These are phyloP conservation scores for Tenthredo amoena DNA, from an alignment of 2,888 invertebrate genomes.

Conservation along the genomic window DNA sequence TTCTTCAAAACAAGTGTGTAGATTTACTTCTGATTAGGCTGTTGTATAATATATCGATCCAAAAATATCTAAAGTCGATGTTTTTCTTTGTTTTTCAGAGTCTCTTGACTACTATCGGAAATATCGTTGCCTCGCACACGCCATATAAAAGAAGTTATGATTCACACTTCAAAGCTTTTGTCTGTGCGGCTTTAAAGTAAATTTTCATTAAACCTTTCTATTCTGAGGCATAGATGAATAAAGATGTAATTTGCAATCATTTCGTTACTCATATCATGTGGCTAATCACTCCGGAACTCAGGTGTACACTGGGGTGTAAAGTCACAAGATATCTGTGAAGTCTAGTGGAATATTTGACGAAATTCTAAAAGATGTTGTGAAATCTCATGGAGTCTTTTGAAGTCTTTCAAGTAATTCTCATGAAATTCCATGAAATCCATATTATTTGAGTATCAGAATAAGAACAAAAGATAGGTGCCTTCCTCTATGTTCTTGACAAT, in stretches of 20 bases:
- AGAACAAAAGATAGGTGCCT: neutral
- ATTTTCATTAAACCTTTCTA: slow-evolving; percentile 69
- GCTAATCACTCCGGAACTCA: too few relatives aligned
- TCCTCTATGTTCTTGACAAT: neutral
- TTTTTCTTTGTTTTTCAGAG: slow-evolving; percentile 80
- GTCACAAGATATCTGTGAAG: too few relatives aligned
- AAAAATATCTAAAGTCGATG: slow-evolving; percentile 3
- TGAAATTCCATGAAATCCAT: too few relatives aligned
- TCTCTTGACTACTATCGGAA: slow-evolving; percentile 94
- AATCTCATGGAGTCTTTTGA: too few relatives aligned
- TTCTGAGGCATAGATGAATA: slow-evolving; percentile 3
- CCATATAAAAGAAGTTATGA: slow-evolving; percentile 97
- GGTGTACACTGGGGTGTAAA: too few relatives aligned
- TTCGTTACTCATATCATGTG: too few relatives aligned
- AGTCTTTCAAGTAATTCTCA: too few relatives aligned
- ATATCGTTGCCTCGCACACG: slow-evolving; percentile 93
- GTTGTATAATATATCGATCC: slow-evolving; percentile 18
- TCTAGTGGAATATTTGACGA: too few relatives aligned
- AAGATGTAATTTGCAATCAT: neutral
- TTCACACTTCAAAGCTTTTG: slow-evolving; percentile 98
- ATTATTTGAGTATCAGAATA: neutral
- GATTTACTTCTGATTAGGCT: neutral
- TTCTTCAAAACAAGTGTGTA: slow-evolving; percentile 87
- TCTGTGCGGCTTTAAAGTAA: slow-evolving; percentile 97
- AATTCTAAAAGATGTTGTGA: too few relatives aligned